Conservation (phyloP, 64 coral and sea anemone genomes). For the Actinia equina region DNA sequence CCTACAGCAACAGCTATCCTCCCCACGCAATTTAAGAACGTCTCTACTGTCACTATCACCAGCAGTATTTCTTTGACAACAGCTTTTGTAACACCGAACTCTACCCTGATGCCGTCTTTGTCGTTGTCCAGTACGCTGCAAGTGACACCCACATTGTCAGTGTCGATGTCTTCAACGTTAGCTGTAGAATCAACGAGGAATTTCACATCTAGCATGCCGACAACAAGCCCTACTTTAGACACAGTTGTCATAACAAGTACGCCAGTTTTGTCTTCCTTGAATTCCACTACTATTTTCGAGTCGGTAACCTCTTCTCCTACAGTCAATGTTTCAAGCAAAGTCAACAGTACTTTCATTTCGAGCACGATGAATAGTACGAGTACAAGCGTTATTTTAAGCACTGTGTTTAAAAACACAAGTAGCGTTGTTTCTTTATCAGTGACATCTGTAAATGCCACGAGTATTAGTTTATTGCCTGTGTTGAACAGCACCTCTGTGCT, state of each 20-base stretch:
- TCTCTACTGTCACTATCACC: constrained; percentile 32
- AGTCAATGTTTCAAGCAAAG: neutral
- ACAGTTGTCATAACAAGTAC: neutral
- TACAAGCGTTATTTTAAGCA: neutral
- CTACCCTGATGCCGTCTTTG: neutral
- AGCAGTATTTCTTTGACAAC: constrained; percentile 14
- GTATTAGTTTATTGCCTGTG: constrained; percentile 3
- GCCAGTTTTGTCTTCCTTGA: neutral
- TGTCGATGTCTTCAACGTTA: neutral
- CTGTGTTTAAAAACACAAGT: neutral
- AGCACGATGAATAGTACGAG: neutral
- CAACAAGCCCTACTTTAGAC: neutral
- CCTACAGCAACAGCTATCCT: constrained; percentile 42
- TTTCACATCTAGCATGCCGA: neutral
- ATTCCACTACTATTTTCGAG: neutral
- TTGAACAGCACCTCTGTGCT: neutral
- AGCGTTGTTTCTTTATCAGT: neutral
- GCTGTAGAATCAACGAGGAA: neutral
- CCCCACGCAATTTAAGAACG: constrained; percentile 51
- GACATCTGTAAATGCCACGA: neutral
- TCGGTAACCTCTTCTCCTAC: neutral
- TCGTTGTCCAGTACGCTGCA: neutral
- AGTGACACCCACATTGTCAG: neutral
- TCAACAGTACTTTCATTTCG: neutral
- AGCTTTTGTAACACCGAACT: neutral